A percentile compares a stretch with the other conserved stretches of the same genome.
These are phyloP conservation scores for Neoaliturus tenellus DNA, from an alignment of 2,888 invertebrate genomes.

Conservation along the genomic window DNA sequence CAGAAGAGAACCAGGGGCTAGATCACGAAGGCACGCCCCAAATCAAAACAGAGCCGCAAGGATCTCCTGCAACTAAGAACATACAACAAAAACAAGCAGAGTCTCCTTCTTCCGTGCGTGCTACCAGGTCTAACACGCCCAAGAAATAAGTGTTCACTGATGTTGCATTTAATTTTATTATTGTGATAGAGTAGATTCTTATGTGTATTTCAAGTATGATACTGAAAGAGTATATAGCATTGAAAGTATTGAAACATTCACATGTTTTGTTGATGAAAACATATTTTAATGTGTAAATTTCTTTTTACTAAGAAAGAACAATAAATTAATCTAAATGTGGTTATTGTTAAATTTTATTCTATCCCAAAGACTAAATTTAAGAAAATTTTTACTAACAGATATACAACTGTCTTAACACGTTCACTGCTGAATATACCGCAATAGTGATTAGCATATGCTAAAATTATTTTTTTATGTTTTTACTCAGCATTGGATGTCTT, in stretches of 20 bases:
- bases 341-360: background rate
- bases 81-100: background rate
- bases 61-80: background rate
- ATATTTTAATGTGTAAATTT: background rate
- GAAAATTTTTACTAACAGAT: no score
- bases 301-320: background rate
- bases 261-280: background rate
- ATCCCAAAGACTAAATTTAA: no score
- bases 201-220: background rate
- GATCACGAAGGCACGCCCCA: background rate
- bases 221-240: background rate
- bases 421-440: no score
- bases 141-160: slow-evolving; percentile 14
- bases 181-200: background rate
- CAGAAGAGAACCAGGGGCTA: background rate
- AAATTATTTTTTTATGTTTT: no score
- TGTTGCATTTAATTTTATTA: slow-evolving; percentile 9
- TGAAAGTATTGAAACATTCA: background rate
- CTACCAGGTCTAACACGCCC: slow-evolving; percentile 6
- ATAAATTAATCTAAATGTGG: background rate
- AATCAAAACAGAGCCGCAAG: background rate
- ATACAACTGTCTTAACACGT: no score
- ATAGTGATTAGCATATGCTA: no score
- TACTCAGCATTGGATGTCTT: no score
- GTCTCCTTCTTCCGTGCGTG: background rate